Conservation (phyloP, 2,797 vertebrate species). For the Cryptoprocta ferox region DNA sequence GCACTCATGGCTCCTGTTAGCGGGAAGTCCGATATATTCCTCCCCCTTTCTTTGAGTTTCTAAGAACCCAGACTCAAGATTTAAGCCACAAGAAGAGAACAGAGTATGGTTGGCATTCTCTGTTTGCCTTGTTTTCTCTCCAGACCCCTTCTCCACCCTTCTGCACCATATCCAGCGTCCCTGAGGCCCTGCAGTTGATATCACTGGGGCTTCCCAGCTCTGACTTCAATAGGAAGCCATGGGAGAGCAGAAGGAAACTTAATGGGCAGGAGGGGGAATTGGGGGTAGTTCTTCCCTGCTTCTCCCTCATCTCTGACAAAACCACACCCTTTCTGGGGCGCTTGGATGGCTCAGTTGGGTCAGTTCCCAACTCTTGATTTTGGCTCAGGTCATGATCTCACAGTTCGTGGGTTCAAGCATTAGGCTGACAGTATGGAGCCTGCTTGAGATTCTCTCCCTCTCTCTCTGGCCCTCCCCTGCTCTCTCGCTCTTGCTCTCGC, state of each 20-base stretch:
- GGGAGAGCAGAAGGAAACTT: not conserved
- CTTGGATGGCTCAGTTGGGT: no score
- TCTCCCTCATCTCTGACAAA: not conserved
- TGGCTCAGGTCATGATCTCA: no score
- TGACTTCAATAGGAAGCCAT: not conserved
- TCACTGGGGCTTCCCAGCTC: not conserved
- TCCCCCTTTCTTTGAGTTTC: not conserved
- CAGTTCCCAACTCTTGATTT: no score
- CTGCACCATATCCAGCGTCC: not conserved
- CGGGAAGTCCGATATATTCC: not conserved
- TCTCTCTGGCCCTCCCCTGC: no score
- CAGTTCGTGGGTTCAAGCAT: no score
- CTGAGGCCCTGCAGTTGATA: fast-evolving
- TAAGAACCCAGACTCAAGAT: not conserved
- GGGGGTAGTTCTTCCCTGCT: not conserved
- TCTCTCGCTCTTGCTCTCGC: no score
- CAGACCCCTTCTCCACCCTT: not conserved
- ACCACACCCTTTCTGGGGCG: not conserved
- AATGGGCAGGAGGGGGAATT: fast-evolving
- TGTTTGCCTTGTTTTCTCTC: not conserved
- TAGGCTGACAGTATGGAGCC: no score
- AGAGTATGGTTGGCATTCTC: not conserved
- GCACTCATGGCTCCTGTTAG: not conserved
- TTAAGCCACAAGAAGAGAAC: not conserved
- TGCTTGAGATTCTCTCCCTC: no score